Evolutionary conservation across 2,888 invertebrate species (phyloP).

Genomic region (Amphiduros pacificus): DNA sequence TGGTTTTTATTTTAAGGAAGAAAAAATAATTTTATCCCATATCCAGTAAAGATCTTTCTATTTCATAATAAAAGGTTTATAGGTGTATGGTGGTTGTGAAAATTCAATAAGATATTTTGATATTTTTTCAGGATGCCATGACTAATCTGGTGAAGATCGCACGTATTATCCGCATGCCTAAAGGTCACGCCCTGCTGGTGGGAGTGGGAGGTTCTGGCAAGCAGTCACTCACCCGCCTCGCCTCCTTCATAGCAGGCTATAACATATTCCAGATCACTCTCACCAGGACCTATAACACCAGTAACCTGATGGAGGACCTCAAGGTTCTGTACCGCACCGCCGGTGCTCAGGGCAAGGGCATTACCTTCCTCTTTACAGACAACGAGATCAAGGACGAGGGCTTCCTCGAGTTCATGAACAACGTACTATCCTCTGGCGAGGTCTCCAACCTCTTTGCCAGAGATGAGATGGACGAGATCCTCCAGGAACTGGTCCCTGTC

Average conservation of each 20-base stretch:
- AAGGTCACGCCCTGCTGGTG: slow-evolving; percentile 93
- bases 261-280: slow-evolving; percentile 94
- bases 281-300: slow-evolving; percentile 91
- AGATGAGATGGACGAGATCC: slow-evolving; percentile 93
- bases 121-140: slow-evolving; percentile 75
- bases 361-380: slow-evolving; percentile 95
- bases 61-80: too few relatives aligned
- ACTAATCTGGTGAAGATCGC: slow-evolving; percentile 92
- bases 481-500: slow-evolving; percentile 86
- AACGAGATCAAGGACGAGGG: slow-evolving; percentile 96
- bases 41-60: too few relatives aligned
- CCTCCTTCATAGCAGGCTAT: slow-evolving; percentile 96
- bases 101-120: background rate
- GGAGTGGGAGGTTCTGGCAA: slow-evolving; percentile 97
- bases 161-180: slow-evolving; percentile 88
- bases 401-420: slow-evolving; percentile 95
- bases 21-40: too few relatives aligned
- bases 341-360: slow-evolving; percentile 95
- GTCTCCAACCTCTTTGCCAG: slow-evolving; percentile 64
- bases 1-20: too few relatives aligned
- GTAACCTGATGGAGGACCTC: slow-evolving; percentile 91
- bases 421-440: slow-evolving; percentile 81
- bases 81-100: too few relatives aligned
- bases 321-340: slow-evolving; percentile 90
- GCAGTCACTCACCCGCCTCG: slow-evolving; percentile 91